Percentiles rank a stretch among this genome's conserved stretches.
Conservation (phyloP, 1,140 invertebrate species). For the Drosophila kikkawai region DNA sequence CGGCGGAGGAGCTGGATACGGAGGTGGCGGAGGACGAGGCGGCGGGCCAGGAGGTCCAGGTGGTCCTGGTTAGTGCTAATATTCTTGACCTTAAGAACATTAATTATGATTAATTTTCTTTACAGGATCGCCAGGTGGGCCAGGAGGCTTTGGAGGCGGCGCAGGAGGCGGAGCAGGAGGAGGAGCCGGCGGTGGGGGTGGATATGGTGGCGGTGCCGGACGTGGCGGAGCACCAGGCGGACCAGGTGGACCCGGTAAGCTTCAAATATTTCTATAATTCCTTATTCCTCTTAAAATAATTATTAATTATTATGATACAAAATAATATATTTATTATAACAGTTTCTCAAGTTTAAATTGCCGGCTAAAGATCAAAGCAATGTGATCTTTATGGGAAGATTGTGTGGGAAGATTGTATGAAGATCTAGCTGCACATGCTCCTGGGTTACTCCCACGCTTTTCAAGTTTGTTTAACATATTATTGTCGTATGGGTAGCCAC, state of each 20-base stretch:
- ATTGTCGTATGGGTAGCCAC: background rate
- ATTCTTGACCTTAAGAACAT: background rate
- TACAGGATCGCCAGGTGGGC: slow-evolving; percentile 32
- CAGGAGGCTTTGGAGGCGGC: slow-evolving; percentile 50
- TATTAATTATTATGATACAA: background rate
- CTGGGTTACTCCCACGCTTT: slow-evolving; percentile 9
- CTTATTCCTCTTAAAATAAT: too few species aligned
- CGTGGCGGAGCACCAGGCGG: slow-evolving; percentile 22
- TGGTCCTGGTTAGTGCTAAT: slow-evolving; percentile 4
- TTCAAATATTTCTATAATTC: background rate
- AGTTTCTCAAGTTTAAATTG: background rate
- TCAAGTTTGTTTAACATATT: slow-evolving; percentile 6
- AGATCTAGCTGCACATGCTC: background rate
- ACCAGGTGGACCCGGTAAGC: slow-evolving; percentile 77
- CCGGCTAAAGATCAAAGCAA: background rate
- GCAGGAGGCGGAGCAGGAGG: slow-evolving; percentile 73
- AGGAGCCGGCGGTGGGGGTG: slow-evolving; percentile 25
- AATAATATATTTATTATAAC: background rate
- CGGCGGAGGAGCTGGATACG: slow-evolving; percentile 65
- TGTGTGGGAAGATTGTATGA: background rate
- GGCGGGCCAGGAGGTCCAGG: slow-evolving; percentile 59
- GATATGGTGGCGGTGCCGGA: slow-evolving; percentile 37
- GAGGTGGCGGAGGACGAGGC: slow-evolving; percentile 66
- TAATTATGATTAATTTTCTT: background rate
- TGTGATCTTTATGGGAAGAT: slow-evolving; percentile 6